Percentiles rank a stretch among this genome's conserved stretches.
Conservation (phyloP, 2,888 invertebrate species). For the Yponomeuta malinellus region DNA sequence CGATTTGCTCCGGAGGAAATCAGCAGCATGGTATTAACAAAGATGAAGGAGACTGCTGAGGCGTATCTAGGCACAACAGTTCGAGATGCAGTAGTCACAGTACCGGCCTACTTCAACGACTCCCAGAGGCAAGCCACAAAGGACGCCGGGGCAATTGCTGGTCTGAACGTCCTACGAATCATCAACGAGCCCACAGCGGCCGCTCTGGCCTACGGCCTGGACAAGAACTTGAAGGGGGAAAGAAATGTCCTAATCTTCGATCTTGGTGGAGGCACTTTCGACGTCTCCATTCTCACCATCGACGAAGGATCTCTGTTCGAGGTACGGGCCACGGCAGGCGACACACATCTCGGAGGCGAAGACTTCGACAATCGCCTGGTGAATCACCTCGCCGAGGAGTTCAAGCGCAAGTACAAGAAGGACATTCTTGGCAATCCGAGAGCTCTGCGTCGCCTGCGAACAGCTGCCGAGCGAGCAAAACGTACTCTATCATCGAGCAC, state of each 20-base stretch:
- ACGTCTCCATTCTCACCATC: constrained; percentile 89
- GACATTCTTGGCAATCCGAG: constrained; percentile 80
- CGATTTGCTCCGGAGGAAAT: constrained; percentile 82
- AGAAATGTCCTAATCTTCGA: constrained; percentile 81
- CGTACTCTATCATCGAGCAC: constrained; percentile 85
- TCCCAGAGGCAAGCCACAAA: constrained; percentile 86
- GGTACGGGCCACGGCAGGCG: constrained; percentile 88
- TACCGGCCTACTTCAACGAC: constrained; percentile 87
- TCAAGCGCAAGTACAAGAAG: constrained; percentile 81
- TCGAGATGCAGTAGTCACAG: constrained; percentile 86
- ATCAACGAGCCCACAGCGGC: constrained; percentile 90
- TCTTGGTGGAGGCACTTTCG: constrained; percentile 83
- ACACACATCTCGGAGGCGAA: constrained; percentile 89
- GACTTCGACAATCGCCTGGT: constrained; percentile 81
- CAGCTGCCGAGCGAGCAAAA: constrained; percentile 86
- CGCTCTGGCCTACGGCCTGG: constrained; percentile 82
- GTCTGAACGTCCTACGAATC: constrained; percentile 87
- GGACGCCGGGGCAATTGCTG: constrained; percentile 86
- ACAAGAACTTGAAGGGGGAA: constrained; percentile 79
- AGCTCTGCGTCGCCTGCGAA: constrained; percentile 81
- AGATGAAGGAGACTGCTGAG: constrained; percentile 44
- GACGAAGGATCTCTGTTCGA: constrained; percentile 85
- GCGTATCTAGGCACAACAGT: constrained; percentile 80
- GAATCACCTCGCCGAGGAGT: constrained; percentile 80
- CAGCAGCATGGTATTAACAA: constrained; percentile 81